phyloP scores from a whole-genome alignment of 2,888 invertebrate species.

The Coremacera marginata region DNA sequence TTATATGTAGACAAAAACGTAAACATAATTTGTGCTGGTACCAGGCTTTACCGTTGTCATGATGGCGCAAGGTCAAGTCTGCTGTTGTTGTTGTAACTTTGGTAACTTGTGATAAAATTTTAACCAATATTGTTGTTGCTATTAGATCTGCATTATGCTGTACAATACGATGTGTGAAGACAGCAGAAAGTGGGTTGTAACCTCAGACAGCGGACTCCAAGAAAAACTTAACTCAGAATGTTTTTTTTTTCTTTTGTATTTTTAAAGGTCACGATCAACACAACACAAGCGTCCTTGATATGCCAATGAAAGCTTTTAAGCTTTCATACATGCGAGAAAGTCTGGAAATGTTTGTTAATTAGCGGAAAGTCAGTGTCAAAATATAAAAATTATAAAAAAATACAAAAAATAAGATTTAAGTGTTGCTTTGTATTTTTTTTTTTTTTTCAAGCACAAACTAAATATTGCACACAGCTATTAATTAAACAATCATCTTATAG shows the following conservation, averaged over 20 bases:
- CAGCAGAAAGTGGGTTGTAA: constrained; percentile 30
- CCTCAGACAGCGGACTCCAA: neutral
- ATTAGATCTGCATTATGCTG: neutral
- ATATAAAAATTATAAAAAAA: too few species aligned
- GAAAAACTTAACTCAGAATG: neutral
- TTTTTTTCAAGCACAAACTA: too few species aligned
- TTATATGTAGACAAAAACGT: neutral
- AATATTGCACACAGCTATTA: too few species aligned
- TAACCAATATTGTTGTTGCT: neutral
- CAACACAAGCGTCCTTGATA: constrained; percentile 10
- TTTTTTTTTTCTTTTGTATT: neutral
- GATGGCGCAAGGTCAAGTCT: constrained; percentile 20
- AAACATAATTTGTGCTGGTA: constrained; percentile 1
- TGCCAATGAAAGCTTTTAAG: neutral
- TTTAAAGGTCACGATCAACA: neutral
- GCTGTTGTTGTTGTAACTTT: neutral
- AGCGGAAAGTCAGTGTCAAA: neutral
- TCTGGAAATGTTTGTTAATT: neutral
- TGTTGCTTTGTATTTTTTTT: too few species aligned
- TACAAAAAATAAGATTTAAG: too few species aligned
- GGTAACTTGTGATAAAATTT: neutral
- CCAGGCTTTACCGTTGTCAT: constrained; percentile 20
- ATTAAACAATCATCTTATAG: too few species aligned
- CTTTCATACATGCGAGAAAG: neutral
- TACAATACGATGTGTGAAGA: constrained; percentile 1